Evolutionary conservation across 2,888 invertebrate species (phyloP), one percentile per base, ranked within the genome.

Genomic region (Trissonchulus sp.): DNA sequence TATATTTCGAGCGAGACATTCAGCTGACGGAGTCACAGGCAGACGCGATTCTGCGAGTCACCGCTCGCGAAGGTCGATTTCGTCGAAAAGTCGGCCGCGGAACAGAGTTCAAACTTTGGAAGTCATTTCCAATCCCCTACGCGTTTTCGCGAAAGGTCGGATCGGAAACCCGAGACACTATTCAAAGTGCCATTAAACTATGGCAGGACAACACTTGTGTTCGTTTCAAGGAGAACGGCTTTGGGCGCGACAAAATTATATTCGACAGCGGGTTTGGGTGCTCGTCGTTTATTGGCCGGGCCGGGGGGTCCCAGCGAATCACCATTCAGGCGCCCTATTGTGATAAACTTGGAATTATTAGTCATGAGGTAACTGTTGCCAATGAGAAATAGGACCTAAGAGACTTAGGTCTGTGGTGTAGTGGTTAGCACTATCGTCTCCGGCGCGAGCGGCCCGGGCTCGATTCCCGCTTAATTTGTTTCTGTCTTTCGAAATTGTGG

Each of bases 231-330:
- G 80, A 80, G 76, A 78, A 80, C 68, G 81, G 80, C 1, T 79
- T 79, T 0, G 75, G 79, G 36, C 79, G 79, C 1, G 79, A 81
- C 73, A 77, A 83, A 37, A 74, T 83, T 23, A 82, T 83, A 36
- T 83, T 83, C 76, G 82, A 80, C 73, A 81, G 82, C 76, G 83
- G 83, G n/a, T 82, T 82, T 28, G 83, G 83, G 3, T 83, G 83
- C 72, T 81, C 81, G 1, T 80, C 80, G 23, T 83, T 82, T 77
- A 83, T 83, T 0, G 83, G 83, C 31, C 73, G 78, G 71, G 3
- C 34, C 23, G 71, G 36, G 15, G 71, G 71, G 8, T 23, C 36
- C n/a, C 71, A 69, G 37, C 36, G n/a, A 35, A 69, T 69, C 37
- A 8, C 71, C 23, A 69, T 69, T 69, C n/a, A 2, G 79, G 80